phyloP scores from a whole-genome alignment of 2,888 invertebrate species.

The Eurytoma californica region DNA sequence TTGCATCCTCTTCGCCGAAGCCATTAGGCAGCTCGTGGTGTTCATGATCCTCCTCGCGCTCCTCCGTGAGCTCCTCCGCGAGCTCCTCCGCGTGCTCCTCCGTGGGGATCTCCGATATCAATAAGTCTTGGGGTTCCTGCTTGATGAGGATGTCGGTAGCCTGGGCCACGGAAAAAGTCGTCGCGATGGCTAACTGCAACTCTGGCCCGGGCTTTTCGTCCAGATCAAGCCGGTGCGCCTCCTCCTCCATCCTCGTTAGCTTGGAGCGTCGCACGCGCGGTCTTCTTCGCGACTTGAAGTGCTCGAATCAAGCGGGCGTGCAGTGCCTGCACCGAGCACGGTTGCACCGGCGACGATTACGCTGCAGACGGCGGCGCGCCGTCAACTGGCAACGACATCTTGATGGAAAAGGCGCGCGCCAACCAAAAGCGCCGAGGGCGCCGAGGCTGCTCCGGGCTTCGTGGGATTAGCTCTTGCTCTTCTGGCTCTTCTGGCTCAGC shows the following conservation, averaged over 20 bases:
- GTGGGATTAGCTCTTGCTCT: too few relatives aligned
- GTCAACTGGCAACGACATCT: slow-evolving; percentile 34
- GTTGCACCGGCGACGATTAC: neutral
- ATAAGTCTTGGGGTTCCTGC: slow-evolving; percentile 45
- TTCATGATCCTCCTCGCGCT: too few relatives aligned
- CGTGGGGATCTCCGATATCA: slow-evolving; percentile 1
- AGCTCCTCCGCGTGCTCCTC: neutral
- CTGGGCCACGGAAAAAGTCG: slow-evolving; percentile 29
- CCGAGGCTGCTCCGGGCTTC: too few relatives aligned
- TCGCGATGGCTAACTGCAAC: slow-evolving; percentile 33
- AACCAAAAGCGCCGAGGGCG: neutral
- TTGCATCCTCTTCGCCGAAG: neutral
- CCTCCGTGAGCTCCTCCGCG: too few relatives aligned
- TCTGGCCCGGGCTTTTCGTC: slow-evolving; percentile 4
- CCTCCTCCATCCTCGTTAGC: slow-evolving; percentile 34
- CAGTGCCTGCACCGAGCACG: neutral
- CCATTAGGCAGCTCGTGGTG: neutral
- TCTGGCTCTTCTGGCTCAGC: too few relatives aligned
- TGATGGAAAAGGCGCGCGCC: neutral
- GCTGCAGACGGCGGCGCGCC: slow-evolving; percentile 5
- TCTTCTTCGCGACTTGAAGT: too few relatives aligned
- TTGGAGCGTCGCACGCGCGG: neutral
- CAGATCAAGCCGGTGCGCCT: neutral
- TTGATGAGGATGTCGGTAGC: slow-evolving; percentile 33
- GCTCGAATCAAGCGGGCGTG: neutral